phyloP scores from a whole-genome alignment of 2,797 vertebrate species.

The Poecilia wingei region DNA sequence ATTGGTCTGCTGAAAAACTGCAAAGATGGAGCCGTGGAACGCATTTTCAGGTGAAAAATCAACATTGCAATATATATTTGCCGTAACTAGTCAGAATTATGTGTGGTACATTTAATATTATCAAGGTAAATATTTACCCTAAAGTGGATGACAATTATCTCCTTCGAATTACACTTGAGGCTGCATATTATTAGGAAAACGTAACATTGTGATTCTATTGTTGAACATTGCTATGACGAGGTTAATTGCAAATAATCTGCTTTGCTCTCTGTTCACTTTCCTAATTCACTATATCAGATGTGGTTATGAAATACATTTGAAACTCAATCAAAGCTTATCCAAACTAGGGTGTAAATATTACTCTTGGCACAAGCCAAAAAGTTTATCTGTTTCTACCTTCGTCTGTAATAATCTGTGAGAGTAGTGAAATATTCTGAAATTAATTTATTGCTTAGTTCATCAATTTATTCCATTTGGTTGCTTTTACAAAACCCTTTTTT shows the following conservation, averaged over 20 bases:
- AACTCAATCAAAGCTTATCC: not conserved
- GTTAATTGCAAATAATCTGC: not conserved
- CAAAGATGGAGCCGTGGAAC: conserved; percentile 81
- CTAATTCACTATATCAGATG: not conserved
- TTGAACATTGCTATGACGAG: not conserved
- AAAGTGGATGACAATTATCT: not conserved
- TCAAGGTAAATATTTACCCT: no score
- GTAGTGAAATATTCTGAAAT: not conserved
- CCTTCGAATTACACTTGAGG: not conserved
- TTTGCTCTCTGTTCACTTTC: not conserved
- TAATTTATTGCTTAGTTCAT: not conserved
- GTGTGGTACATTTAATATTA: not conserved
- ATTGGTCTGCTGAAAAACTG: conserved; percentile 84
- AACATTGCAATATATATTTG: not conserved
- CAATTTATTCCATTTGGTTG: not conserved
- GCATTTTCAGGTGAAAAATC: conserved; percentile 80
- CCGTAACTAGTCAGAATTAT: not conserved
- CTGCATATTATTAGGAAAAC: not conserved
- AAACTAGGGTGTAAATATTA: not conserved
- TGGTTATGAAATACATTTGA: not conserved
- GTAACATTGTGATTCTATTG: not conserved
- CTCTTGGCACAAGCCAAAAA: not conserved
- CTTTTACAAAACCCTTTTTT: not conserved
- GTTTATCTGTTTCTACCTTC: not conserved
- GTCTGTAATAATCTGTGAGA: not conserved